Conservation (phyloP, 2,888 invertebrate genomes). For the Melanotus villosus region DNA sequence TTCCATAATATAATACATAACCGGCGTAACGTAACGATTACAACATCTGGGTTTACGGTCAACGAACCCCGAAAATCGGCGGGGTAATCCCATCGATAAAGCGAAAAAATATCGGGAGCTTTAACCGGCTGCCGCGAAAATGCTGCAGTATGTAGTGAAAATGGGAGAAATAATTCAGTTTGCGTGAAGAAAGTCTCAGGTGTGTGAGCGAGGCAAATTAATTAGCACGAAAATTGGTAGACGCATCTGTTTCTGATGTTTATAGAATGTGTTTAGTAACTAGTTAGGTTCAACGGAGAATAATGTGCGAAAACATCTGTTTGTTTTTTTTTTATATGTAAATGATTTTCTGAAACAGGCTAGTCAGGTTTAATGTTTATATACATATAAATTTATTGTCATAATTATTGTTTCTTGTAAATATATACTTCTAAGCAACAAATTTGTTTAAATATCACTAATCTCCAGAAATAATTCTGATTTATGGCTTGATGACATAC, state of each 20-base stretch:
- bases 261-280: slow-evolving; percentile 35
- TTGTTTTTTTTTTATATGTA: no score
- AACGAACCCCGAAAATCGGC: slow-evolving; percentile 42
- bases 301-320: no score
- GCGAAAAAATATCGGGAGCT: slow-evolving; percentile 24
- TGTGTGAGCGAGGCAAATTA: slow-evolving; percentile 34
- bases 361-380: no score
- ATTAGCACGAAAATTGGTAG: slow-evolving; percentile 28
- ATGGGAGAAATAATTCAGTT: slow-evolving; percentile 33
- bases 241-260: slow-evolving; percentile 38
- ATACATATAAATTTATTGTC: no score
- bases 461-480: no score
- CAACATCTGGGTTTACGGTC: slow-evolving; percentile 36
- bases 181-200: slow-evolving; percentile 38
- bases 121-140: slow-evolving; percentile 28
- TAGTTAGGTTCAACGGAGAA: slow-evolving; percentile 11
- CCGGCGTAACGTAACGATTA: slow-evolving; percentile 19
- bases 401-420: no score
- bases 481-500: no score
- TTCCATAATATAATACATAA: slow-evolving; percentile 23
- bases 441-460: no score
- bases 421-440: no score
- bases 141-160: slow-evolving; percentile 22
- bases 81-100: slow-evolving; percentile 31
- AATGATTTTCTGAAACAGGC: no score